phyloP scores from a whole-genome alignment of 2,888 invertebrate species.

The Athalia circularis region DNA sequence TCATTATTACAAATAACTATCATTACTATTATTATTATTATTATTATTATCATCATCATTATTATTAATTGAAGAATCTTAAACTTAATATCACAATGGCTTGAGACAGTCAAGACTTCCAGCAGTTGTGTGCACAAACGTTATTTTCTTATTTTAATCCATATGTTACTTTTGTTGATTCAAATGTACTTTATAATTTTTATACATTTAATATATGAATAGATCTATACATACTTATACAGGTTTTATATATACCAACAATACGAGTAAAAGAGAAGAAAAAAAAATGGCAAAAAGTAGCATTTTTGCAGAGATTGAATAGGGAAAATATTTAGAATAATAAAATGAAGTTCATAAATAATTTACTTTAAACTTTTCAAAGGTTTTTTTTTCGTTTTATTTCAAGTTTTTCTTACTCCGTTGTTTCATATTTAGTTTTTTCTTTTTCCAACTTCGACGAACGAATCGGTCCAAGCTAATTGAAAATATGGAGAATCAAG shows the following conservation, averaged over 20 bases:
- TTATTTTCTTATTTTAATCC: constrained; percentile 42
- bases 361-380: not conserved
- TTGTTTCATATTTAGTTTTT: constrained; percentile 1
- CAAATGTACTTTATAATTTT: constrained; percentile 18
- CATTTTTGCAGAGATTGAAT: constrained; percentile 17
- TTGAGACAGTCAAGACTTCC: constrained; percentile 69
- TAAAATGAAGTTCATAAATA: not conserved
- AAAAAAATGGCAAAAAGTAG: not conserved
- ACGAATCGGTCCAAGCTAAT: too few relatives aligned
- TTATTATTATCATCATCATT: constrained; percentile 50
- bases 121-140: constrained; percentile 63
- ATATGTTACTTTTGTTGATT: constrained; percentile 12
- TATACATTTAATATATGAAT: constrained; percentile 17
- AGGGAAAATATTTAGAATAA: not conserved
- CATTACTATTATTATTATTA: constrained; percentile 48
- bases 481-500: not conserved
- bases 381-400: not conserved
- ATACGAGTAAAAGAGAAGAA: not conserved
- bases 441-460: constrained; percentile 13
- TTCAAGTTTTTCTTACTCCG: not conserved
- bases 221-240: not conserved
- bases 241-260: constrained; percentile 6
- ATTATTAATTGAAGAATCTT: constrained; percentile 59
- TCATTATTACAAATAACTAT: constrained; percentile 11
- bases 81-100: constrained; percentile 71